Base-by-base conservation (phyloP, 2,113 vertebrate genomes). In the Actinemys pallida region DNA sequence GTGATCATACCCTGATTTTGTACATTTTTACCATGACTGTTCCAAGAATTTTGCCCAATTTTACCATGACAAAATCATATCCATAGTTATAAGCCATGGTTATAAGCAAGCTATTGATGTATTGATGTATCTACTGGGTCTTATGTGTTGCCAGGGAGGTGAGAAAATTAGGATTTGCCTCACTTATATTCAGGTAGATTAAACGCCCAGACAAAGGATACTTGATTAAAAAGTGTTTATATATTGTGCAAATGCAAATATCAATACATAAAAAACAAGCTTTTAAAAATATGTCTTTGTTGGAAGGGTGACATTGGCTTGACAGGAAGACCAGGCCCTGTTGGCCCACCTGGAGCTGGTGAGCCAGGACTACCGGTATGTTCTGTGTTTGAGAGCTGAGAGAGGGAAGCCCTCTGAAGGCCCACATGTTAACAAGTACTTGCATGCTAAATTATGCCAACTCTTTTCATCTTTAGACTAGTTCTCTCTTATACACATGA, bases 221-320 rank as follows among this genome's bases (percentile, higher is more conserved):
- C 22, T 22, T 86, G 49, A 81, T 20, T 39, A 3, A 39, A 35
- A 31, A 83, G 49, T 65, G 65, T 19, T 83, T 94, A 29, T 8
- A 86, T 86, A 76, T 50, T 93, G 29, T 47, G 87, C 25, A 86
- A 39, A 86, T 82, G 52, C 29, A 69, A 94, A 76, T 47, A 82
- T 13, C 47, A 88, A 86, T 93, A 88, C 52, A 62, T 29, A 27
- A 57, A 27, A 39, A 59, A 11, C 45, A 52, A 5, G 5, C 31
- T 75, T 93, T 95, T 97, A 8, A 91, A 92, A 93, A 76, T 47
- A 59, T 10, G 6, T 96, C 50, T 97, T 91, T 92, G 20, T 97
- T 90, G 97, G n/a, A 94, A 99, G 99, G 99, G 99, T 95, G 98
- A 99, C 91, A 97, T 96, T 3, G 99, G 99, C 84, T 97, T 98